Evolutionary conservation across 1,140 invertebrate species (phyloP).

Genomic region (Aphidius ervi): DNA sequence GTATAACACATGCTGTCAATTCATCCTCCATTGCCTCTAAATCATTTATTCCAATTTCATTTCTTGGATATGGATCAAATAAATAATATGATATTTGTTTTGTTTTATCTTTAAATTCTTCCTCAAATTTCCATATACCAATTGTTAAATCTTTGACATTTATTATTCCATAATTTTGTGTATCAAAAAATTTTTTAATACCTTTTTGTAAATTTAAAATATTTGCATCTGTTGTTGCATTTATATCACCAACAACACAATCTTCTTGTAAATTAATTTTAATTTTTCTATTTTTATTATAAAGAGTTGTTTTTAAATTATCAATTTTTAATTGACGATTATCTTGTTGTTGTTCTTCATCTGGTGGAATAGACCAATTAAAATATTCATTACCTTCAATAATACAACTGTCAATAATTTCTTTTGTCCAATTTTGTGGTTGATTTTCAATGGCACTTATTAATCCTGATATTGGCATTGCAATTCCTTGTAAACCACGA

Average conservation of each 20-base stretch:
- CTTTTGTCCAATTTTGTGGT: conserved; percentile 33
- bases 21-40: conserved; percentile 17
- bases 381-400: conserved; percentile 41
- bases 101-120: conserved; percentile 33
- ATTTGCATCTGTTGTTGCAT: conserved; percentile 15
- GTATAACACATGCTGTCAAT: conserved; percentile 31
- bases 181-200: conserved; percentile 35
- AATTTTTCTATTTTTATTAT: conserved; percentile 36
- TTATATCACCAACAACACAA: conserved; percentile 29
- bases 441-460: conserved; percentile 30
- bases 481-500: conserved; percentile 37
- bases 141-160: conserved; percentile 29
- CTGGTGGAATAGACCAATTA: conserved; percentile 34
- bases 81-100: conserved; percentile 35
- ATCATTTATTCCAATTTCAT: conserved; percentile 20
- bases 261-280: conserved; percentile 37
- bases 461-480: conserved; percentile 37
- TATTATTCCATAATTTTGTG: conserved; percentile 35
- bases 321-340: conserved; percentile 25
- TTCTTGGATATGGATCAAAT: conserved; percentile 36
- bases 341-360: conserved; percentile 19
- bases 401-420: conserved; percentile 31
- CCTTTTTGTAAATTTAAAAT: conserved; percentile 26
- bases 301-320: conserved; percentile 36
- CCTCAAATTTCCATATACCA: conserved; percentile 39